A percentile compares a stretch with the other conserved stretches of the same genome.
Evolutionary conservation across 2,113 vertebrate genomes (phyloP).

Genomic region (Oryzias celebensis): DNA sequence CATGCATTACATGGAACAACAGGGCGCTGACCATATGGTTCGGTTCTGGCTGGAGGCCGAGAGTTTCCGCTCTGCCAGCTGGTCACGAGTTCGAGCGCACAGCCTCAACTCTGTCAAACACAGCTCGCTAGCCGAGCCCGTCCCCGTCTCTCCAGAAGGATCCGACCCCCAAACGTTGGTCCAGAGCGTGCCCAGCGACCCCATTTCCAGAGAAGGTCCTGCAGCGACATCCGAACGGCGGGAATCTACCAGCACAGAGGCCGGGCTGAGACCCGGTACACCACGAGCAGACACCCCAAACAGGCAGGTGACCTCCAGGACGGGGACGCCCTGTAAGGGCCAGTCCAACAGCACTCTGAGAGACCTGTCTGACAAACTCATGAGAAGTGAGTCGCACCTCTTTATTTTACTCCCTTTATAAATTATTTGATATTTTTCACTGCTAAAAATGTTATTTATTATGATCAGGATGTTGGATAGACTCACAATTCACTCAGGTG

Average conservation of each 20-base stretch:
- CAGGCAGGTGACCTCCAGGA: slow-evolving; percentile 79
- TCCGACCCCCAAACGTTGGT: slow-evolving; percentile 18
- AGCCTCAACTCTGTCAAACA: slow-evolving; percentile 97
- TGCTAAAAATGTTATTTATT: too few species aligned
- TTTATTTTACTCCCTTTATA: neutral
- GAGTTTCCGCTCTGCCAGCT: slow-evolving; percentile 91
- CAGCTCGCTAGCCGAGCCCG: slow-evolving; percentile 91
- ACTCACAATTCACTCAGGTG: too few species aligned
- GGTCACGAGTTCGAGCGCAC: slow-evolving; percentile 92
- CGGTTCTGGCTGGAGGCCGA: slow-evolving; percentile 96
- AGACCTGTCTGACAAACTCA: slow-evolving; percentile 90
- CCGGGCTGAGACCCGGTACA: slow-evolving; percentile 23
- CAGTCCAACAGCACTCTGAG: slow-evolving; percentile 81
- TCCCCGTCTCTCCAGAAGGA: slow-evolving; percentile 39
- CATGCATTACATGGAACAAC: slow-evolving; percentile 90
- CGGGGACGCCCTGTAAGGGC: slow-evolving; percentile 78
- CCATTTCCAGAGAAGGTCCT: slow-evolving; percentile 31
- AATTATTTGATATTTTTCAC: neutral
- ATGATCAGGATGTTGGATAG: too few species aligned
- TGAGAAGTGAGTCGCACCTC: slow-evolving; percentile 89
- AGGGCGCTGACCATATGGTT: slow-evolving; percentile 88
- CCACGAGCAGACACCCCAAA: slow-evolving; percentile 68
- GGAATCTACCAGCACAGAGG: slow-evolving; percentile 64
- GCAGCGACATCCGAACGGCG: slow-evolving; percentile 56
- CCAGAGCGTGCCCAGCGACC: neutral